Percentiles rank a stretch among this genome's conserved stretches.
Conservation (phyloP, 2,113 vertebrate genomes). For the Cyprinodon tularosa region DNA sequence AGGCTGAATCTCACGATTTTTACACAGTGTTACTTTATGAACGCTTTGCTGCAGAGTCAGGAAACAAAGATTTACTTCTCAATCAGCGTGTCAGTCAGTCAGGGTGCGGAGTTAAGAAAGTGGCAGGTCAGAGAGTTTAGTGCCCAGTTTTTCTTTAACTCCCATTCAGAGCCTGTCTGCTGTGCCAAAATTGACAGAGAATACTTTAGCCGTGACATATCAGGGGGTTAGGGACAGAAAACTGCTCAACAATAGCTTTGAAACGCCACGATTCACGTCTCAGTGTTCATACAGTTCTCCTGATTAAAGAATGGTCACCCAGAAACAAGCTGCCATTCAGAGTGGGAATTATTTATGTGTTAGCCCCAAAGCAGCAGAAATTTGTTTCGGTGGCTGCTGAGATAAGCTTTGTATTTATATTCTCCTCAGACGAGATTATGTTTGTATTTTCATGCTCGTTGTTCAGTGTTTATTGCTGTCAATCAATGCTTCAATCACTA, state of each 20-base stretch:
- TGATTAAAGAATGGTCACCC: slow-evolving; percentile 25
- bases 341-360: slow-evolving; percentile 49
- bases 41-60: slow-evolving; percentile 29
- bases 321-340: slow-evolving; percentile 28
- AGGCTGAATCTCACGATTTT: slow-evolving; percentile 56
- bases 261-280: slow-evolving; percentile 34
- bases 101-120: slow-evolving; percentile 28
- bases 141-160: slow-evolving; percentile 21
- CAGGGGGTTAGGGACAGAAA: slow-evolving; percentile 11
- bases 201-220: slow-evolving; percentile 29
- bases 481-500: slow-evolving; percentile 76
- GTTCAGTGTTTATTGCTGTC: slow-evolving; percentile 64
- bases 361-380: slow-evolving; percentile 32
- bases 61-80: slow-evolving; percentile 51
- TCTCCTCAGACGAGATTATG: slow-evolving; percentile 45
- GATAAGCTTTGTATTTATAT: slow-evolving; percentile 70
- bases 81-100: slow-evolving; percentile 58
- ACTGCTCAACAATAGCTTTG: slow-evolving; percentile 38
- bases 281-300: slow-evolving; percentile 14
- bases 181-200: slow-evolving; percentile 33
- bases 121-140: slow-evolving; percentile 44
- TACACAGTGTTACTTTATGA: slow-evolving; percentile 43
- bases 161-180: slow-evolving; percentile 35
- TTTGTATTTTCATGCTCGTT: slow-evolving; percentile 34
- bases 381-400: slow-evolving; percentile 39